Conservation (phyloP, 1,140 invertebrate genomes). For the Papilio helenus region DNA sequence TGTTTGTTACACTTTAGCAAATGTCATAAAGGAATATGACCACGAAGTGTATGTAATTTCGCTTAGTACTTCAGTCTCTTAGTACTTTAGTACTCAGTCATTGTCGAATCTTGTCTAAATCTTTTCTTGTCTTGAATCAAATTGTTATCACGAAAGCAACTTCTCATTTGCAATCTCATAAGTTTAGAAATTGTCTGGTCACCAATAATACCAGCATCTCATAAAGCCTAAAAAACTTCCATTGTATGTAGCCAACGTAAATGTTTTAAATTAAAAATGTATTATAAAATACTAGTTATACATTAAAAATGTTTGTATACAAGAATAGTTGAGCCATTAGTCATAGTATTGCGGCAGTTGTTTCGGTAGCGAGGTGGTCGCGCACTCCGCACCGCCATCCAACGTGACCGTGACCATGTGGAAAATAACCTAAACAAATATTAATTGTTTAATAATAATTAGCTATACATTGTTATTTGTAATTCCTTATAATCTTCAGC, state of each 20-base stretch:
- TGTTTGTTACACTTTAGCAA: background rate
- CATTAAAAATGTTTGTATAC: background rate
- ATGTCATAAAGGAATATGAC: background rate
- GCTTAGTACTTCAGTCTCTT: too few relatives aligned
- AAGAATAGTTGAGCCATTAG: background rate
- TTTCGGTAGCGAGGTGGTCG: background rate
- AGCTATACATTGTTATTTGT: background rate
- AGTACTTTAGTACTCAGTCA: too few relatives aligned
- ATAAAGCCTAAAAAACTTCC: background rate
- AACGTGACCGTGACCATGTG: background rate
- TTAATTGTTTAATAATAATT: background rate
- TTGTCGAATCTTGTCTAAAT: too few relatives aligned
- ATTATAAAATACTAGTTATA: background rate
- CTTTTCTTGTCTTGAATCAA: too few relatives aligned
- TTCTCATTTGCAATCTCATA: too few relatives aligned
- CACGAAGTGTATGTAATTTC: too few relatives aligned
- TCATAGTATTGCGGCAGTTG: background rate
- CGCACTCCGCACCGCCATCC: background rate
- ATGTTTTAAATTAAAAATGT: background rate
- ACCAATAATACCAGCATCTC: background rate
- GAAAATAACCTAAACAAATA: background rate
- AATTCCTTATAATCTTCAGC: background rate
- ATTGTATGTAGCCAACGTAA: background rate
- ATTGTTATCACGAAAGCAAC: too few relatives aligned
- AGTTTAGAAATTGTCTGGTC: too few relatives aligned